Percentiles rank a stretch among this genome's conserved stretches.
Conservation (phyloP, 2,888 invertebrate species). For the Andrena bucephala region DNA sequence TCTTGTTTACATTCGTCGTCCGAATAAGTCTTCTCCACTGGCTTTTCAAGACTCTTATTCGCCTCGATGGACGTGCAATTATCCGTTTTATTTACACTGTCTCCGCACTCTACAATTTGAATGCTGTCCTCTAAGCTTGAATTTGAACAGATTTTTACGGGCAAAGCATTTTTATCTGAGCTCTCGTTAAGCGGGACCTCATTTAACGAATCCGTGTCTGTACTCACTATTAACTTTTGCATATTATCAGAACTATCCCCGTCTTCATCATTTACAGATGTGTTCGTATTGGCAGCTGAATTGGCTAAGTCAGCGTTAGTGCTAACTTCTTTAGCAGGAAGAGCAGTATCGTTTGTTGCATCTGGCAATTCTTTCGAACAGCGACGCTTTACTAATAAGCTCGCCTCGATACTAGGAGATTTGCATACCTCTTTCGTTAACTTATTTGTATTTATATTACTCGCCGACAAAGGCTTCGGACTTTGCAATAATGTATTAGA, state of each 20-base stretch:
- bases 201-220: conserved; percentile 18
- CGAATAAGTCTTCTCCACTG: neutral
- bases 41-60: neutral
- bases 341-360: neutral
- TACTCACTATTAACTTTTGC: neutral
- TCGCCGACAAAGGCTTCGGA: conserved; percentile 5
- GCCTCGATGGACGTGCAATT: neutral
- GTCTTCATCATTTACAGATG: neutral
- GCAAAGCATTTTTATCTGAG: neutral
- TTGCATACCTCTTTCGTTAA: conserved; percentile 28
- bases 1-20: neutral
- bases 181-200: neutral
- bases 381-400: neutral
- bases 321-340: neutral
- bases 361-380: conserved; percentile 37
- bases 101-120: conserved; percentile 14
- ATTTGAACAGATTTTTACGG: neutral
- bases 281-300: neutral
- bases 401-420: conserved; percentile 6
- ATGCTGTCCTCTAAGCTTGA: conserved; percentile 11
- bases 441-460: conserved; percentile 8
- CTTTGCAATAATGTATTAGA: conserved; percentile 20
- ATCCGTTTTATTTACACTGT: conserved; percentile 22
- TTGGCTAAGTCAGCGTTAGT: neutral
- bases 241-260: conserved; percentile 11